phyloP scores from a whole-genome alignment of 53 echinoderm and acorn worm genomes.

The Zoroaster sp. region DNA sequence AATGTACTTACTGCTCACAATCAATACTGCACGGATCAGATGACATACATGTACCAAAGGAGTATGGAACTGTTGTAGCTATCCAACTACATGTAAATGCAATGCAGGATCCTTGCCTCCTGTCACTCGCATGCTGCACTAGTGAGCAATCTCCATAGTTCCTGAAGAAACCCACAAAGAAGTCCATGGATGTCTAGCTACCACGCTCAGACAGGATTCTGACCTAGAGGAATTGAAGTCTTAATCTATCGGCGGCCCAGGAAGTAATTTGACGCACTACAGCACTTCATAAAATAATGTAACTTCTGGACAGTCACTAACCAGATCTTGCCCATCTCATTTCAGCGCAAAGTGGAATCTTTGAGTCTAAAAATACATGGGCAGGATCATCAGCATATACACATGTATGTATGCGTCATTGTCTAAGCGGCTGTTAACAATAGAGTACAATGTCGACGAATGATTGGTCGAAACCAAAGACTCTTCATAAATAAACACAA shows the following conservation, averaged over 20 bases:
- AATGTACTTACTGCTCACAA: no score
- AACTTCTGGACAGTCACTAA: background rate
- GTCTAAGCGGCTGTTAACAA: background rate
- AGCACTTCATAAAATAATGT: slow-evolving; percentile 2
- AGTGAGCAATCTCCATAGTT: background rate
- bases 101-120: background rate
- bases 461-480: no score
- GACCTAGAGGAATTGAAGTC: slow-evolving; percentile 25
- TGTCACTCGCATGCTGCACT: background rate
- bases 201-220: slow-evolving; percentile 4
- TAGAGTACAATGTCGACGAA: no score
- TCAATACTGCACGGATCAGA: no score
- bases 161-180: background rate
- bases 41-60: no score
- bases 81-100: background rate
- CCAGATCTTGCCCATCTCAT: background rate
- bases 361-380: slow-evolving; percentile 29
- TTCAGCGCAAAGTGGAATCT: background rate
- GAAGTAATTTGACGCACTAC: slow-evolving; percentile 39
- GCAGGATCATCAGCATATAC: background rate
- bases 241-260: slow-evolving; percentile 40
- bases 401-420: slow-evolving; percentile 38
- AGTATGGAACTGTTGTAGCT: no score
- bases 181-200: background rate
- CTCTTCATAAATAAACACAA: no score